Evolutionary conservation across 2,797 vertebrate species (phyloP).

Genomic region (Xenopus petersii): DNA sequence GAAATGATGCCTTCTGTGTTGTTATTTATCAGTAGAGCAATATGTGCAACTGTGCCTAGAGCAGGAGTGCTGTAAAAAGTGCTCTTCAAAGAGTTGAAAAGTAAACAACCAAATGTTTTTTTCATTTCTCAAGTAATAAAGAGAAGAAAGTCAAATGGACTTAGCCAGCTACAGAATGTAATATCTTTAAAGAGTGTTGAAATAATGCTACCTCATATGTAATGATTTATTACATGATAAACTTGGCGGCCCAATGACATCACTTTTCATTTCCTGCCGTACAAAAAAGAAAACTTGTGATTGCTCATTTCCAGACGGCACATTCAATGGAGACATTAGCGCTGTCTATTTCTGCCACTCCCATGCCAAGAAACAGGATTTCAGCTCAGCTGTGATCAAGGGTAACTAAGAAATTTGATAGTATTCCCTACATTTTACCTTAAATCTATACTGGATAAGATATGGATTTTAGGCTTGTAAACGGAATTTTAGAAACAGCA

Average conservation of each 20-base stretch:
- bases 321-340: not conserved
- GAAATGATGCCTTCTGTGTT: too few relatives aligned
- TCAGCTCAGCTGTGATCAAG: not conserved
- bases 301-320: not conserved
- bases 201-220: too few relatives aligned
- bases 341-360: not conserved
- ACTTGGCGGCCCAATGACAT: not conserved
- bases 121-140: too few relatives aligned
- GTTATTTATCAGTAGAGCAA: too few relatives aligned
- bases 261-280: not conserved
- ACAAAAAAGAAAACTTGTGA: not conserved
- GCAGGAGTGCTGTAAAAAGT: not conserved
- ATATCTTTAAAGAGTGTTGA: too few relatives aligned
- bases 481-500: not conserved
- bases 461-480: not conserved
- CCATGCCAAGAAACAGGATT: not conserved
- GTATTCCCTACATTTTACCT: not conserved
- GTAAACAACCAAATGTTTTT: too few relatives aligned
- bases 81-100: too few relatives aligned
- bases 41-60: too few relatives aligned
- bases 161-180: too few relatives aligned
- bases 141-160: too few relatives aligned
- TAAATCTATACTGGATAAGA: not conserved
- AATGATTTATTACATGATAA: too few relatives aligned
- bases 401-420: not conserved